Evolutionary conservation across 2,797 vertebrate species (phyloP).

Genomic region (Neoniphon sammara): DNA sequence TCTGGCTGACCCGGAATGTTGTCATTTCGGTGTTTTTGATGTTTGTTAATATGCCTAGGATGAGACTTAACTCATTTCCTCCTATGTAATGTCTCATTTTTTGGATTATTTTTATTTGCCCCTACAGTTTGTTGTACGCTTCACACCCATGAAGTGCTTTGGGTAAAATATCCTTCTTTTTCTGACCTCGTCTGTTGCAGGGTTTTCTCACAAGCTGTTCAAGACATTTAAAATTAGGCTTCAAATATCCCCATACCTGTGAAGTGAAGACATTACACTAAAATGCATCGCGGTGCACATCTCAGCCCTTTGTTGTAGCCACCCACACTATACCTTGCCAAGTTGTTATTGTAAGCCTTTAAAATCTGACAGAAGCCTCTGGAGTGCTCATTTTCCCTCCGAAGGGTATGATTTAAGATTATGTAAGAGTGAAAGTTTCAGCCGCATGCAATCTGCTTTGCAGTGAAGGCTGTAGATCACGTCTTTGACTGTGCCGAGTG

Average conservation of each 20-base stretch:
- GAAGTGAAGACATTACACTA: background rate
- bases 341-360: slow-evolving; percentile 43
- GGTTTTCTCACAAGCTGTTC: background rate
- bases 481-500: background rate
- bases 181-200: background rate
- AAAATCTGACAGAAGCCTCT: slow-evolving; percentile 39
- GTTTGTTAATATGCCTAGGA: slow-evolving; percentile 3
- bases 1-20: slow-evolving; percentile 19
- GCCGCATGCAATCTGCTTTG: slow-evolving; percentile 9
- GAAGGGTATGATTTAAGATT: slow-evolving; percentile 40
- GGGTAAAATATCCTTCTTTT: background rate
- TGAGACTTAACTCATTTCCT: background rate
- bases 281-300: slow-evolving; percentile 24
- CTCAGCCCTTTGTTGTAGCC: slow-evolving; percentile 31
- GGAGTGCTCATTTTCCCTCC: slow-evolving; percentile 31
- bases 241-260: background rate
- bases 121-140: background rate
- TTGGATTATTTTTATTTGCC: slow-evolving; percentile 17
- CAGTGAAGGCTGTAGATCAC: slow-evolving; percentile 1
- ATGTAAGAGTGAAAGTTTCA: slow-evolving; percentile 42
- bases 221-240: slow-evolving; percentile 13
- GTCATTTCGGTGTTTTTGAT: background rate
- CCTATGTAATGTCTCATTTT: slow-evolving; percentile 19
- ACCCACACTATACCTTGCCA: slow-evolving; percentile 34
- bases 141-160: background rate